A percentile compares a stretch with the other conserved stretches of the same genome.
These are phyloP conservation scores for Plectrocnemia conspersa DNA, from an alignment of 1,140 invertebrate species.

Conservation along the genomic window DNA sequence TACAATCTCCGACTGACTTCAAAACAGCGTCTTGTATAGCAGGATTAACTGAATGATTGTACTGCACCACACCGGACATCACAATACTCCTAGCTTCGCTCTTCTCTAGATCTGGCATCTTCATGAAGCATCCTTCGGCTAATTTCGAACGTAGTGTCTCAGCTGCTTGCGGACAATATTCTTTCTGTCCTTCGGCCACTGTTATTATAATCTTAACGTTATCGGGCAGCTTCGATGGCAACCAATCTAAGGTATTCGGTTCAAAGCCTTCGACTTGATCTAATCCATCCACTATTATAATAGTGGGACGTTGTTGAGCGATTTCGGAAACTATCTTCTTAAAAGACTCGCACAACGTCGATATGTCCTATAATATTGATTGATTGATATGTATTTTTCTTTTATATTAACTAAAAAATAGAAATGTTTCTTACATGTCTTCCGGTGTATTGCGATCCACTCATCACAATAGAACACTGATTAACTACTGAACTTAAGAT, in stretches of 20 bases:
- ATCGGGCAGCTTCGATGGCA: constrained; percentile 61
- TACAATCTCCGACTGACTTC: constrained; percentile 58
- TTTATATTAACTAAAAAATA: too few relatives aligned
- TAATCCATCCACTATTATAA: constrained; percentile 68
- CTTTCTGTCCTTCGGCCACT: constrained; percentile 55
- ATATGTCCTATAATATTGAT: constrained; percentile 46
- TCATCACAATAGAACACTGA: constrained; percentile 60
- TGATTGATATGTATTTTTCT: neutral
- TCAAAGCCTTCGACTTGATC: constrained; percentile 57
- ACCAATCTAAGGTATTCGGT: constrained; percentile 57
- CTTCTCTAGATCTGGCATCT: constrained; percentile 50
- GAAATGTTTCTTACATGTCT: constrained; percentile 53
- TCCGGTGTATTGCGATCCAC: constrained; percentile 55
- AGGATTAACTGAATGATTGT: constrained; percentile 59
- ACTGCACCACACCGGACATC: constrained; percentile 55
- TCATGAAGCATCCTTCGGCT: constrained; percentile 40
- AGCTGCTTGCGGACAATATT: constrained; percentile 42
- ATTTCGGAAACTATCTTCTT: constrained; percentile 51
- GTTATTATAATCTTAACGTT: constrained; percentile 70
- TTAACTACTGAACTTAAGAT: constrained; percentile 62
- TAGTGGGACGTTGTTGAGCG: constrained; percentile 53
- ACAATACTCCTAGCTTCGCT: constrained; percentile 51
- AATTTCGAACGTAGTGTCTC: constrained; percentile 46
- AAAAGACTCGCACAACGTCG: constrained; percentile 51
- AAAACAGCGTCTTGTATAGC: constrained; percentile 56